These are phyloP conservation scores for Eulemur albifrons DNA, from an alignment of 2,797 vertebrate genomes.

Conservation along the genomic window DNA sequence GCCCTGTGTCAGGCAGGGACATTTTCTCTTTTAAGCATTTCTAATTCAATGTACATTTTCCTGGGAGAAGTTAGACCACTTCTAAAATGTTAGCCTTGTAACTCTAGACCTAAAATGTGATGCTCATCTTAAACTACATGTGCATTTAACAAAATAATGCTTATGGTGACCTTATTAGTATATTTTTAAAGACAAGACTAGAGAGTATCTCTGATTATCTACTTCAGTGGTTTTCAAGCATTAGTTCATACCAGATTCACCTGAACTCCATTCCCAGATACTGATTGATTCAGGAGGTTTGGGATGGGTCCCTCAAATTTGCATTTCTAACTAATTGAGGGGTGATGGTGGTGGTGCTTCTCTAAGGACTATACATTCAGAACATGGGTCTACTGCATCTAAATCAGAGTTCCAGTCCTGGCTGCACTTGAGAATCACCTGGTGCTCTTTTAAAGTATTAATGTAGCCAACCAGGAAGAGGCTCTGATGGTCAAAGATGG, in stretches of 20 bases:
- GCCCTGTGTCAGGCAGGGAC: not conserved
- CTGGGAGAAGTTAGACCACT: not conserved
- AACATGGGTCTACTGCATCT: not conserved
- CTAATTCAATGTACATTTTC: not conserved
- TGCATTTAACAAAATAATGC: not conserved
- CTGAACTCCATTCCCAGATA: not conserved
- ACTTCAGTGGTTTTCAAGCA: not conserved
- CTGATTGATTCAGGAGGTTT: not conserved
- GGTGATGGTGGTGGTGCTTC: not conserved
- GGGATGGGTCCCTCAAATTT: fast-evolving
- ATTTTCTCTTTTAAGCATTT: not conserved
- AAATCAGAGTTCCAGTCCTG: not conserved
- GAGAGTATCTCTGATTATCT: not conserved
- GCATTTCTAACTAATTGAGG: not conserved
- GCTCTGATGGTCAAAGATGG: not conserved
- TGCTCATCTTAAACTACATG: not conserved
- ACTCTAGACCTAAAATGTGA: not conserved
- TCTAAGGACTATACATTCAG: not conserved
- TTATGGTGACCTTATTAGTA: not conserved
- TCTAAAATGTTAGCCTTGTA: not conserved
- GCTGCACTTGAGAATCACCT: not conserved
- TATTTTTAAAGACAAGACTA: not conserved
- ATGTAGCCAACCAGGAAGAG: not conserved
- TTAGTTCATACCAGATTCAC: not conserved
- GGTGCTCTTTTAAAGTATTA: not conserved